These are phyloP conservation scores for Ceratosolen solmsi DNA, from an alignment of 1,140 invertebrate species.

Conservation along the genomic window DNA sequence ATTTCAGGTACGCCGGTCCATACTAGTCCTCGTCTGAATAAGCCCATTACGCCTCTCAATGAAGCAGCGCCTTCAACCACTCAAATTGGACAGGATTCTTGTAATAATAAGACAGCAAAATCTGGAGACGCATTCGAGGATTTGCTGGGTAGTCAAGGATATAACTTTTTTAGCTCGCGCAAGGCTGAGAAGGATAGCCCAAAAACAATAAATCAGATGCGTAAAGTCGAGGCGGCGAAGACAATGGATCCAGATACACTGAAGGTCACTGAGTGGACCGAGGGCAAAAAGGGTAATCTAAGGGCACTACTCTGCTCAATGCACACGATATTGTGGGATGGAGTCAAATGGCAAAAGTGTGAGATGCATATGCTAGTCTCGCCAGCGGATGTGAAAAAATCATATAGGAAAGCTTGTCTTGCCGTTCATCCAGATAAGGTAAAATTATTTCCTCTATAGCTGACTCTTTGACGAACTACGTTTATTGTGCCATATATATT, in stretches of 20 bases:
- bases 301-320: conserved; percentile 94
- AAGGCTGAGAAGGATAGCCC: conserved; percentile 85
- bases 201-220: conserved; percentile 93
- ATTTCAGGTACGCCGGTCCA: conserved; percentile 63
- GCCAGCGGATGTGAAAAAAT: conserved; percentile 94
- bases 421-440: conserved; percentile 99
- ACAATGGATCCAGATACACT: conserved; percentile 94
- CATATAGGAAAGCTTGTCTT: conserved; percentile 95
- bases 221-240: conserved; percentile 88
- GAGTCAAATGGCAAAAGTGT: conserved; percentile 88
- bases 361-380: conserved; percentile 96
- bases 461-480: too few relatives aligned
- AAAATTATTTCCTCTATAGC: conserved; percentile 54
- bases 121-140: conserved; percentile 90
- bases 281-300: conserved; percentile 97
- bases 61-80: neutral
- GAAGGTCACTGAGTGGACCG: conserved; percentile 87
- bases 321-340: conserved; percentile 95
- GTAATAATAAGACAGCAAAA: conserved; percentile 69
- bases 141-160: conserved; percentile 90
- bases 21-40: conserved; percentile 65
- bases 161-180: conserved; percentile 78
- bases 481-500: too few relatives aligned
- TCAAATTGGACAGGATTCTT: neutral
- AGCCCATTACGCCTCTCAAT: conserved; percentile 66